Evolutionary conservation across 2,113 vertebrate species (phyloP).

Genomic region (Monarcha castaneiventris): DNA sequence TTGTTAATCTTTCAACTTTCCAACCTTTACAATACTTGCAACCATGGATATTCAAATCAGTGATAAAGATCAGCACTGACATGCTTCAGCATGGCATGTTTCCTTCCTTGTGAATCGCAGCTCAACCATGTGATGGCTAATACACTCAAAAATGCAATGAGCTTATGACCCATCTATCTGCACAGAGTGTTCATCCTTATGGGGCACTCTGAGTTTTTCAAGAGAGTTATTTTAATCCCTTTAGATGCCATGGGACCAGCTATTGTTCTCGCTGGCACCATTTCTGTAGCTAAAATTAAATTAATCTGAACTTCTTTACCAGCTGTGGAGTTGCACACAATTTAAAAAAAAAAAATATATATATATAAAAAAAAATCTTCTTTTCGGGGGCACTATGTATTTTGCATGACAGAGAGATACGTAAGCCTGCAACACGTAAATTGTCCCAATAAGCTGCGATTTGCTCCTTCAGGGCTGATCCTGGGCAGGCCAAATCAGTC

Average conservation of each 20-base stretch:
- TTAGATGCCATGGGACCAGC: conserved; percentile 49
- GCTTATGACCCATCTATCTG: conserved; percentile 14
- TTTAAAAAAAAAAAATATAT: neutral
- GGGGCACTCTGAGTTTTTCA: neutral
- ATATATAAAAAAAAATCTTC: neutral
- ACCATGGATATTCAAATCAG: neutral
- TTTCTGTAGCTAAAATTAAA: conserved; percentile 43
- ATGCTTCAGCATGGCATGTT: neutral
- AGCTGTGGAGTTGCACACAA: neutral
- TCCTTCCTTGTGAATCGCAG: neutral
- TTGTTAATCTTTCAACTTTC: neutral
- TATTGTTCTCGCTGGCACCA: conserved; percentile 50
- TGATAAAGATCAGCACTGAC: neutral
- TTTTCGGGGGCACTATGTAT: neutral
- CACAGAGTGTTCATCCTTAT: conserved; percentile 39
- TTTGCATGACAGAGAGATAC: neutral
- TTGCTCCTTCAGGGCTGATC: neutral
- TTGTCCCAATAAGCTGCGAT: neutral
- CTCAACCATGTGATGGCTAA: conserved; percentile 43
- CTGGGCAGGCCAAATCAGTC: neutral
- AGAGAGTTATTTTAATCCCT: conserved; percentile 62
- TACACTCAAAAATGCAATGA: conserved; percentile 44
- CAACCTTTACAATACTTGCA: neutral
- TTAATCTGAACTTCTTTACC: neutral
- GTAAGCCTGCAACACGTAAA: neutral